phyloP scores from a whole-genome alignment of 2,888 invertebrate genomes.

The Crematogaster levior region DNA sequence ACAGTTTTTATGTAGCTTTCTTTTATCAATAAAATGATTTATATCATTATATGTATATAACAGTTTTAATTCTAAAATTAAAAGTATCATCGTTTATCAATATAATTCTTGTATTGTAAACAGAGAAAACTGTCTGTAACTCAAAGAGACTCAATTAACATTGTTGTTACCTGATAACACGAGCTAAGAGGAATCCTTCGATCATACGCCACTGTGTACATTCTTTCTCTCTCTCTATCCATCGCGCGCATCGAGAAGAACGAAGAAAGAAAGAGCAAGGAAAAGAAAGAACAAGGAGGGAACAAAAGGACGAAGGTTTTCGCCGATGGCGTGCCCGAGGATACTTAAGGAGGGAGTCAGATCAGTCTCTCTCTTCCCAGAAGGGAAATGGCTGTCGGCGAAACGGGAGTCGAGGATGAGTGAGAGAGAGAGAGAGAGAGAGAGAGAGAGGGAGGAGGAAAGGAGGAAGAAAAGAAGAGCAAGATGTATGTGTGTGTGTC shows the following conservation, averaged over 20 bases:
- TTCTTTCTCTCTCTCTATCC: neutral
- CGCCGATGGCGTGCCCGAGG: constrained; percentile 82
- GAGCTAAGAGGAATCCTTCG: constrained; percentile 27
- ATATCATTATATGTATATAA: neutral
- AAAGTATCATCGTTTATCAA: neutral
- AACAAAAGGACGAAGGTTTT: constrained; percentile 76
- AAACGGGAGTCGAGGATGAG: constrained; percentile 72
- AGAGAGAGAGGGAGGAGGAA: constrained; percentile 29
- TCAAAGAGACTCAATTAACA: neutral
- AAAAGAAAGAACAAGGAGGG: constrained; percentile 42
- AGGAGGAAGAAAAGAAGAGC: neutral
- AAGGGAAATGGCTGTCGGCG: constrained; percentile 78
- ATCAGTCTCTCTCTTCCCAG: constrained; percentile 77
- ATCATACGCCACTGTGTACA: constrained; percentile 43
- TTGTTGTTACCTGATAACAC: neutral
- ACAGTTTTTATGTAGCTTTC: neutral
- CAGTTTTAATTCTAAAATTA: neutral
- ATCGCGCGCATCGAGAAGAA: constrained; percentile 8
- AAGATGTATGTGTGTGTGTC: neutral
- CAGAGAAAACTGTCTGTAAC: neutral
- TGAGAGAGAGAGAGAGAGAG: constrained; percentile 29
- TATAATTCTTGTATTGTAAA: neutral
- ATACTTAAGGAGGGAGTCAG: constrained; percentile 79
- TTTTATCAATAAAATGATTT: neutral
- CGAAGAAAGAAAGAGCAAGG: constrained; percentile 9